These are phyloP conservation scores for Ethmia dodecea DNA, from an alignment of 2,888 invertebrate genomes.

Conservation along the genomic window DNA sequence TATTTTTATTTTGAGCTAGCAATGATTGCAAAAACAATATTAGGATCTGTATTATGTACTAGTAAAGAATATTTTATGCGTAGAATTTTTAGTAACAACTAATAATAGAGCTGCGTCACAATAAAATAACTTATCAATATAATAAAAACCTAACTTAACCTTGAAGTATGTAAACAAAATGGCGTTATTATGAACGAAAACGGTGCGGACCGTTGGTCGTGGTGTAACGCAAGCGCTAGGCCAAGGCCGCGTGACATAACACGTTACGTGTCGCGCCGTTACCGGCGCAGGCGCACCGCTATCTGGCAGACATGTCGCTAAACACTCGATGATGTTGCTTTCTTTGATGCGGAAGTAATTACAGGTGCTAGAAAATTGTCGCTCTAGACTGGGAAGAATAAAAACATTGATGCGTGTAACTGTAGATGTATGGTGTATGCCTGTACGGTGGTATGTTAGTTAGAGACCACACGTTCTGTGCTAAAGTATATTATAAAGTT, in stretches of 20 bases:
- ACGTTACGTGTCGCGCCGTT: constrained; percentile 44
- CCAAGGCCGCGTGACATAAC: constrained; percentile 69
- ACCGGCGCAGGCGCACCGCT: constrained; percentile 28
- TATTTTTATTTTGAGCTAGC: too few species aligned
- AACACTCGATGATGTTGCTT: constrained; percentile 16
- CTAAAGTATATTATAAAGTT: too few species aligned
- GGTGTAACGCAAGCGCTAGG: constrained; percentile 54
- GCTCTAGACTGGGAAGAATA: constrained; percentile 3
- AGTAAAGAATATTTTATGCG: too few species aligned
- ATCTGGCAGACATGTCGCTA: constrained; percentile 13
- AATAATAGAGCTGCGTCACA: too few species aligned
- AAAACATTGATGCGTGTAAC: too few species aligned
- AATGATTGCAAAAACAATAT: too few species aligned
- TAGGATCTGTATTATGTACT: too few species aligned
- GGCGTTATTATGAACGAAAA: constrained; percentile 22
- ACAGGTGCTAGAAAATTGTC: constrained; percentile 8
- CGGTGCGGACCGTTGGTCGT: constrained; percentile 37
- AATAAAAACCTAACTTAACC: constrained; percentile 10
- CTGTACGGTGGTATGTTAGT: too few species aligned
- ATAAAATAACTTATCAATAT: background rate
- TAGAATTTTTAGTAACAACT: too few species aligned
- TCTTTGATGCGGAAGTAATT: constrained; percentile 16
- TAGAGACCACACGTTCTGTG: too few species aligned
- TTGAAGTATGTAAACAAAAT: constrained; percentile 15
- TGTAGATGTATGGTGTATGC: too few species aligned